A percentile compares a stretch with the other conserved stretches of the same genome.
Conservation (phyloP, 2,113 vertebrate species). For the Nyctibius bracteatus region DNA sequence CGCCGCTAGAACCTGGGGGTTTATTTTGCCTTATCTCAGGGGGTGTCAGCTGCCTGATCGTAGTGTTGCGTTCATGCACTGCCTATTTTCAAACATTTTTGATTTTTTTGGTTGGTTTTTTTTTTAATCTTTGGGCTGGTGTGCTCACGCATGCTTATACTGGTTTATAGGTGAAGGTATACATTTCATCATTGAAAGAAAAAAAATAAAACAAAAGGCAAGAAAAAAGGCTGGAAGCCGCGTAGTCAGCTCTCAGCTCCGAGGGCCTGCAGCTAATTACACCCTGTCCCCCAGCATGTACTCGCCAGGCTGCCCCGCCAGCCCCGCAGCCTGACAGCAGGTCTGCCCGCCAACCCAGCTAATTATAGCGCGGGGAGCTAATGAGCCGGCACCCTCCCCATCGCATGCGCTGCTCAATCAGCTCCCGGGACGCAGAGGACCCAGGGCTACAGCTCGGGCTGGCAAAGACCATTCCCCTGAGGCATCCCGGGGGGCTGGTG, state of each 20-base stretch:
- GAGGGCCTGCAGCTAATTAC: neutral
- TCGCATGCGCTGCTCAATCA: neutral
- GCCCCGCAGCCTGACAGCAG: neutral
- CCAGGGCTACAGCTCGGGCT: neutral
- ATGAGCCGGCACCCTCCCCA: accelerated
- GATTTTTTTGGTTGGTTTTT: neutral
- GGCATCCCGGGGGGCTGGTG: accelerated
- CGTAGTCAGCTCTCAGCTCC: neutral
- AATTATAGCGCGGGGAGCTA: neutral
- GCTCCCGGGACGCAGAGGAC: neutral
- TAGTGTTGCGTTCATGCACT: neutral
- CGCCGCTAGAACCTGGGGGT: neutral
- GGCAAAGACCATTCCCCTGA: neutral
- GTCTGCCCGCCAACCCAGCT: neutral
- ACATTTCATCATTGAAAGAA: neutral
- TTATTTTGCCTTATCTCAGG: neutral
- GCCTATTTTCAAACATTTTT: neutral
- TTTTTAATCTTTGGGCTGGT: neutral
- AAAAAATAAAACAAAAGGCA: neutral
- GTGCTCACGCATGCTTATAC: neutral
- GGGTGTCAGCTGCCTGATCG: neutral
- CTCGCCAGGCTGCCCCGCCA: neutral
- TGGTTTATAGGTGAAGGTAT: neutral
- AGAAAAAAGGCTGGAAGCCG: neutral
- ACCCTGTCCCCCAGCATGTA: neutral